These are phyloP conservation scores for Cardiocondyla obscurior DNA, from an alignment of 1,140 invertebrate genomes.

Conservation along the genomic window DNA sequence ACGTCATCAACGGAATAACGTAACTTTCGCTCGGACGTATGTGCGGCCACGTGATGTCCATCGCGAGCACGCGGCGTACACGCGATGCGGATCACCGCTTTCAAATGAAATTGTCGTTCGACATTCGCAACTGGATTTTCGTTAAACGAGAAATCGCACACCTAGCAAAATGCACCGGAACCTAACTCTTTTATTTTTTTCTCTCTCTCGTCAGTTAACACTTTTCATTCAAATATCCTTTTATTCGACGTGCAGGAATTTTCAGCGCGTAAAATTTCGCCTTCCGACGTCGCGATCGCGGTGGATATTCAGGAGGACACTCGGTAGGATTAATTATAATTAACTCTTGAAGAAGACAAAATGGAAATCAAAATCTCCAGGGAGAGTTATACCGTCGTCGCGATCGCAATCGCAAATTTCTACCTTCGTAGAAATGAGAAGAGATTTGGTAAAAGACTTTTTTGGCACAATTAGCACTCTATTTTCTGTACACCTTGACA, in stretches of 20 bases:
- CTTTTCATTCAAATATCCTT: no score
- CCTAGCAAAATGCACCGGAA: no score
- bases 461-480: background rate
- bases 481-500: background rate
- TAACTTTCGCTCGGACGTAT: constrained; percentile 37
- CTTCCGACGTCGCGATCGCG: no score
- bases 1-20: constrained; percentile 56
- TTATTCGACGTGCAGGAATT: no score
- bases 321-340: constrained; percentile 10
- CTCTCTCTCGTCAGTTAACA: no score
- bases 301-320: no score
- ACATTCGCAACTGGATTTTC: constrained; percentile 12
- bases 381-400: no score
- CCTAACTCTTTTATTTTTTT: no score
- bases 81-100: constrained; percentile 2
- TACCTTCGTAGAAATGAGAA: background rate
- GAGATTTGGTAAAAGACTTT: background rate
- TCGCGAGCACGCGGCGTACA: background rate
- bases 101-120: constrained; percentile 10
- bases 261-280: no score
- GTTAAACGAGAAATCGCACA: constrained; percentile 24
- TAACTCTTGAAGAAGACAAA: background rate
- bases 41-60: background rate
- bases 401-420: no score
- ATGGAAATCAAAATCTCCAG: background rate